phyloP scores from a whole-genome alignment of 64 coral and sea anemone species.

The Stylophora pistillata region DNA sequence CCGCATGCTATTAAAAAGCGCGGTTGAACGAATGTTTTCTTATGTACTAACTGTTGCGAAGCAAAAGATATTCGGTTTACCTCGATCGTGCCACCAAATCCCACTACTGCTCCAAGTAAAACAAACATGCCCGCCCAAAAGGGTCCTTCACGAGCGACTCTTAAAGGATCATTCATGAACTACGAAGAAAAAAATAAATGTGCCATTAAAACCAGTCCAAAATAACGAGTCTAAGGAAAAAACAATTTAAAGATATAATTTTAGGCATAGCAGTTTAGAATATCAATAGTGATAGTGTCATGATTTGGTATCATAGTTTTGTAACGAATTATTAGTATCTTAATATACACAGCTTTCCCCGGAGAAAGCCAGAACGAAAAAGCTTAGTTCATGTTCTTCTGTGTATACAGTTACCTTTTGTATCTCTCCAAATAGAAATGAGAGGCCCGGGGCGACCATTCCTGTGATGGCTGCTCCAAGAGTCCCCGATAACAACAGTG shows the following conservation, averaged over 20 bases:
- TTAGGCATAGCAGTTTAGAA: too few species aligned
- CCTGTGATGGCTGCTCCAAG: conserved; percentile 82
- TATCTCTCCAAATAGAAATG: conserved; percentile 84
- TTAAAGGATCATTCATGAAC: conserved; percentile 76
- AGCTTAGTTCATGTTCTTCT: too few species aligned
- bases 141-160: conserved; percentile 65
- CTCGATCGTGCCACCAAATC: conserved; percentile 85
- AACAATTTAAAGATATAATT: too few species aligned
- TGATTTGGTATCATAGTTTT: too few species aligned
- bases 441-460: conserved; percentile 86
- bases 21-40: too few species aligned
- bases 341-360: too few species aligned
- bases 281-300: too few species aligned
- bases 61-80: conserved; percentile 25
- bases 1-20: too few species aligned
- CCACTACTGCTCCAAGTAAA: conserved; percentile 75
- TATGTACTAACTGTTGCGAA: not conserved
- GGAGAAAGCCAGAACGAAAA: too few species aligned
- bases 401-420: conserved; percentile 59
- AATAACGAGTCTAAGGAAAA: too few species aligned
- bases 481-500: conserved; percentile 68
- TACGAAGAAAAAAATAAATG: conserved; percentile 15
- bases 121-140: conserved; percentile 91
- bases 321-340: too few species aligned
- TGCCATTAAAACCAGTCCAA: too few species aligned